Evolutionary conservation across 1,140 invertebrate genomes (phyloP).

Genomic region (Ostrea edulis): DNA sequence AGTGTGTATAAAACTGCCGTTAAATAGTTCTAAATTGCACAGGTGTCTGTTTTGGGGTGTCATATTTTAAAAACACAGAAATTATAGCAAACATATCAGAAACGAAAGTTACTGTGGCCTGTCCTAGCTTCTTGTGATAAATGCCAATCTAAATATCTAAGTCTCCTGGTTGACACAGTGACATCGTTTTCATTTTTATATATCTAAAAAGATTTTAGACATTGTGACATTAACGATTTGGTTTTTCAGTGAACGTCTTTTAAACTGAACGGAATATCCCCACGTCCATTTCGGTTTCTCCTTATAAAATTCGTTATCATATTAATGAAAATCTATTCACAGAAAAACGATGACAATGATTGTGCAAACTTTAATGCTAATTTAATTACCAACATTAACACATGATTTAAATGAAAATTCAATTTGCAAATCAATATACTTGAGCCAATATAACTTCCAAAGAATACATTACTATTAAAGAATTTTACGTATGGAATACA

Average conservation of each 20-base stretch:
- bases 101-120: not conserved
- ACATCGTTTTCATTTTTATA: not conserved
- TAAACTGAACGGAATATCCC: too few species aligned
- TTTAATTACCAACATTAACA: not conserved
- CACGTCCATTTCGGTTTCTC: too few species aligned
- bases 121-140: too few species aligned
- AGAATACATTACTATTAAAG: not conserved
- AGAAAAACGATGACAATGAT: not conserved
- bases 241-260: not conserved
- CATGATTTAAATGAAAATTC: not conserved
- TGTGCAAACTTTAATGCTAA: not conserved
- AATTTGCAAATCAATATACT: constrained; percentile 4
- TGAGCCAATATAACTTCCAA: not conserved
- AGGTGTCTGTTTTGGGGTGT: not conserved
- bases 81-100: not conserved
- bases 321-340: constrained; percentile 7
- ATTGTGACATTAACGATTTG: not conserved
- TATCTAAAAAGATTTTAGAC: not conserved
- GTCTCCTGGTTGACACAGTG: not conserved
- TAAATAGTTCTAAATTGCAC: not conserved
- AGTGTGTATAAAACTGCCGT: not conserved
- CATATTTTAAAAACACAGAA: not conserved
- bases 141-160: too few species aligned
- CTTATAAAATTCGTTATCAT: too few species aligned
- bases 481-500: not conserved